phyloP scores from a whole-genome alignment of 2,888 invertebrate species.

The Pterostichus madidus region DNA sequence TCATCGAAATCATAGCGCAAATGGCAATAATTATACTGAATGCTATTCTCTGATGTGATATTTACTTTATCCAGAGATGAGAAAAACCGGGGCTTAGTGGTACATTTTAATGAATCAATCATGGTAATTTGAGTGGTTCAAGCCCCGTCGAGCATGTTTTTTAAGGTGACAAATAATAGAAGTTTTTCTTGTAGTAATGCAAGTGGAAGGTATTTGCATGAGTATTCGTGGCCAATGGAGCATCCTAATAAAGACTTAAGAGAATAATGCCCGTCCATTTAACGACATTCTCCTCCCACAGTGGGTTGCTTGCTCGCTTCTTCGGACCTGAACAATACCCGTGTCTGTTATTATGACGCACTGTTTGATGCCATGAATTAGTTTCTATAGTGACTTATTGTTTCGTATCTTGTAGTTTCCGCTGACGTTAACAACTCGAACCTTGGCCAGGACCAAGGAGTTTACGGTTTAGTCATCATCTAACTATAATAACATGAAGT shows the following conservation, averaged over 20 bases:
- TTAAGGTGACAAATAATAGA: background rate
- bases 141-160: too few species aligned
- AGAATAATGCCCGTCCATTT: constrained; percentile 48
- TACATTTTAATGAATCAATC: too few species aligned
- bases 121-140: too few species aligned
- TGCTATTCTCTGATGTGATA: too few species aligned
- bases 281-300: constrained; percentile 11
- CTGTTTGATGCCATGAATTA: constrained; percentile 52
- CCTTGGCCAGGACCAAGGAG: constrained; percentile 31
- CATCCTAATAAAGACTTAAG: constrained; percentile 52
- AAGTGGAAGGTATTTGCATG: constrained; percentile 31
- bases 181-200: background rate
- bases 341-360: constrained; percentile 12
- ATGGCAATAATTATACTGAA: too few species aligned
- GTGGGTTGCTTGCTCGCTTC: background rate
- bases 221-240: constrained; percentile 42
- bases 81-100: too few species aligned
- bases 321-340: constrained; percentile 22
- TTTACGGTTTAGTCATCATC: constrained; percentile 56
- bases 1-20: too few species aligned
- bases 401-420: constrained; percentile 54
- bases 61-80: too few species aligned
- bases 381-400: constrained; percentile 59
- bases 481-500: constrained; percentile 58
- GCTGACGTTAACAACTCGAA: constrained; percentile 55